Evolutionary conservation across 2,797 vertebrate species (phyloP), one percentile per base, ranked within the genome.

Genomic region (Ptychobarbus kaznakovi): DNA sequence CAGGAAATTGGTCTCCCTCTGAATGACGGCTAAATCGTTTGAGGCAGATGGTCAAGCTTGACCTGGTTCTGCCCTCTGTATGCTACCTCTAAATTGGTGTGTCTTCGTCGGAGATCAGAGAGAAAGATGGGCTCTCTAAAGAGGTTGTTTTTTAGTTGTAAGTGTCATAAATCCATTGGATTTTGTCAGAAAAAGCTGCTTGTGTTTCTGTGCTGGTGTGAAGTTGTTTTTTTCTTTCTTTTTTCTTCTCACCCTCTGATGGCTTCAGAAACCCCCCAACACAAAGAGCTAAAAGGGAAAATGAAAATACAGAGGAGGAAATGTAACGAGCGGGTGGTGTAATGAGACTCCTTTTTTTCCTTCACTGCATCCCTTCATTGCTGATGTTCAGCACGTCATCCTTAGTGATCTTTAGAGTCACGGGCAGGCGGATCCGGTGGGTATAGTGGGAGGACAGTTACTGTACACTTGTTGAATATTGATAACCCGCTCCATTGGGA

Each of bases 381-480:
- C 90, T 92, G 87, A 83, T 85, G 80, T n/a, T 53, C 78, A 49
- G 85, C 74, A 81, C 89, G 86, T 85, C 91, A 92, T 85, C 87
- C 86, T 87, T 86, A 88, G 82, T 91, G 90, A 85, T 88, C 88
- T 83, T 88, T 76, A 80, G 77, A 88, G 73, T 83, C 86, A 76
- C 46, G 58, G 85, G 89, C 77, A 72, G 73, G 86, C 61, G 12
- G 80, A 88, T 90, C 89, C 86, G 83, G 42, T 87, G 88, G 89
- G 83, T 89, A 83, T 88, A 79, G 87, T 81, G 87, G 89, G 89
- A 91, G 95, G 92, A 84, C 90, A 92, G 65, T 93, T 92, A 91
- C 95, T 94, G 94, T 94, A 92, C 90, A 90, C 88, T 83, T 90
- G 82, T 93, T 95, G 91, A 95, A 95, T 96, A 95, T 96, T 94